phyloP scores from a whole-genome alignment of 2,113 vertebrate genomes.

The Thamnaconus septentrionalis region DNA sequence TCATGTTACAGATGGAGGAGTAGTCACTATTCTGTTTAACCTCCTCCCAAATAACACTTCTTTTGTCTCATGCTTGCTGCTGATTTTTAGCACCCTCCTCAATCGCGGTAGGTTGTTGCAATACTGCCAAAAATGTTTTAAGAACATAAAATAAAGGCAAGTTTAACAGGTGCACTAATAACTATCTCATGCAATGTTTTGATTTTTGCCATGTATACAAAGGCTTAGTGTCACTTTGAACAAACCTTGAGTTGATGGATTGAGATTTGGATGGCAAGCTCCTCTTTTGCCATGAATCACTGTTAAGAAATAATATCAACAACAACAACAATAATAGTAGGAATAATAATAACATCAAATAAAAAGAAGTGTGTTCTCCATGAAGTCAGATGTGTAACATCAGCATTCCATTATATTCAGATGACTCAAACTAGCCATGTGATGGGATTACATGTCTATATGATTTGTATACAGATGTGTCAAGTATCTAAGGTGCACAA shows the following conservation, averaged over 20 bases:
- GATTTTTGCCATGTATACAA: constrained; percentile 67
- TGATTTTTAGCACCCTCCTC: background rate
- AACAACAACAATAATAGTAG: constrained; percentile 29
- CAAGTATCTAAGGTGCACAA: constrained; percentile 66
- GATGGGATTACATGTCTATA: constrained; percentile 52
- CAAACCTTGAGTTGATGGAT: constrained; percentile 43
- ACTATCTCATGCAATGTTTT: constrained; percentile 73
- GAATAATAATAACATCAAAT: constrained; percentile 33
- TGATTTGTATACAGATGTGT: constrained; percentile 68
- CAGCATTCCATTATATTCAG: constrained; percentile 69
- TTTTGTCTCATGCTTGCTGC: constrained; percentile 46
- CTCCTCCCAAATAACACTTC: background rate
- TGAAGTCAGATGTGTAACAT: constrained; percentile 59
- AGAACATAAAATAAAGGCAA: constrained; percentile 66
- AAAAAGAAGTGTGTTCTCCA: constrained; percentile 44
- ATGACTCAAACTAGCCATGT: constrained; percentile 62
- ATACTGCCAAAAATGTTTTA: constrained; percentile 44
- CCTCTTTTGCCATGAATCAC: constrained; percentile 41
- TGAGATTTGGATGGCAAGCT: constrained; percentile 40
- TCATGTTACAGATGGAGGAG: constrained; percentile 28
- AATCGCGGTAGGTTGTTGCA: constrained; percentile 51
- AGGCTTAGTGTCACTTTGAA: constrained; percentile 60
- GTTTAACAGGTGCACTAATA: constrained; percentile 71
- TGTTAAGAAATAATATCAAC: constrained; percentile 37
- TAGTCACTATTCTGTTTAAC: background rate